Conservation (phyloP, 1,140 invertebrate genomes). For the Drosophila varians region DNA sequence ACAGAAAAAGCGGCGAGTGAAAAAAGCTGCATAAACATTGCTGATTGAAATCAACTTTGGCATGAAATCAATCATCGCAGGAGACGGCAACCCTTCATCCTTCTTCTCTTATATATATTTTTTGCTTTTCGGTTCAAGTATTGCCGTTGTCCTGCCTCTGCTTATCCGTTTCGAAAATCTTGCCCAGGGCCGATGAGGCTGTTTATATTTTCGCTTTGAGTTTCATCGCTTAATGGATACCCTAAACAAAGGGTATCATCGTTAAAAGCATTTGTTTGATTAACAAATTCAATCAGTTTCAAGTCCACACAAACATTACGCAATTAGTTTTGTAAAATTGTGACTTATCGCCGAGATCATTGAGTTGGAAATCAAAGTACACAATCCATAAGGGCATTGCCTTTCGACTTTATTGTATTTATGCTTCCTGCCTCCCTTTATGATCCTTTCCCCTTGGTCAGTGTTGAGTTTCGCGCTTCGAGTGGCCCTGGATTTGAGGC, state of each 20-base stretch:
- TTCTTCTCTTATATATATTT: conserved; percentile 11
- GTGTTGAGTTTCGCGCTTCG: conserved; percentile 79
- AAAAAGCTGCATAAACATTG: conserved; percentile 82
- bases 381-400: conserved; percentile 25
- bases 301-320: conserved; percentile 5
- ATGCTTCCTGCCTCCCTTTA: not conserved
- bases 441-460: conserved; percentile 24
- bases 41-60: conserved; percentile 83
- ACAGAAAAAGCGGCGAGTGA: conserved; percentile 11
- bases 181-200: conserved; percentile 53
- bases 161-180: conserved; percentile 72
- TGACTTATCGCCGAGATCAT: not conserved
- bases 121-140: conserved; percentile 25
- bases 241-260: conserved; percentile 16
- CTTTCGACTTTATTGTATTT: conserved; percentile 7
- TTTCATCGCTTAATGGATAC: conserved; percentile 26
- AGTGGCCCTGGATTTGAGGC: conserved; percentile 58
- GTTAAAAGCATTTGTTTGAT: not conserved
- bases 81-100: conserved; percentile 53
- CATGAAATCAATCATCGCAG: conserved; percentile 82
- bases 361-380: conserved; percentile 17
- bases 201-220: conserved; percentile 6
- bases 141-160: conserved; percentile 46
- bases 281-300: not conserved
- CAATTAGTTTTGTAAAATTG: conserved; percentile 3